Base-by-base conservation (phyloP, 2,113 vertebrate genomes). In the Tetrax tetrax region DNA sequence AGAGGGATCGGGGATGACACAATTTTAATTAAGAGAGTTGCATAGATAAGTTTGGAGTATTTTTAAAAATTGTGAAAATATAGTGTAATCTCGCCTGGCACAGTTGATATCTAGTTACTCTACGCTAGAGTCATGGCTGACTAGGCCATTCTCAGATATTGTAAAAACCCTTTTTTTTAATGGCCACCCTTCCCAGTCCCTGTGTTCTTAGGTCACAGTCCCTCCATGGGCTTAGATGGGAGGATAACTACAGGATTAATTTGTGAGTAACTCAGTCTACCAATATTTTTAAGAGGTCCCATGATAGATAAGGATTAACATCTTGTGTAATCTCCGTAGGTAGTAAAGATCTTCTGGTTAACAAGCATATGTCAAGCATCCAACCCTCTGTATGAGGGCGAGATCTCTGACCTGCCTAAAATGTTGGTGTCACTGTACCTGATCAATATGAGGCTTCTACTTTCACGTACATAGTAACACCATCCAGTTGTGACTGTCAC, bases 1-100 rank as follows among this genome's bases (percentile, higher is more conserved):
- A 81, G 72, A 92, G 60, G 72, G 64, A 96, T 91, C 72, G 77
- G 25, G 76, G 72, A 53, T 91, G 91, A 81, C 94, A 92, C 51
- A 59, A 14, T 66, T 93, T 61, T 83, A 90, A 95, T 96, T 89
- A 92, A 87, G 47, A 74, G 37, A 74, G 53, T 83, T 75, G 47
- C 56, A 43, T 78, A 56, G 51, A 5, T 84, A 89, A 77, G 21
- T 93, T 89, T 59, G 19, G 56, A 29, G 28, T 80, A 50, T 83
- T 95, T 83, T 90, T 35, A 1, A 37, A 63, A 83, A 81, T 37
- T 48, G 43, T 80, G 82, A 66, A 75, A 96, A 81, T 93, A 59
- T n/a, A 41, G 53, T 81, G 41, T 59, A 81, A 89, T 78, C 56
- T 38, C 78, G n/a, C 70, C 85, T 84, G 56, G 41, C 74, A 75